Evolutionary conservation across 2,888 invertebrate species (phyloP).

Genomic region (Eristalis intricaria): DNA sequence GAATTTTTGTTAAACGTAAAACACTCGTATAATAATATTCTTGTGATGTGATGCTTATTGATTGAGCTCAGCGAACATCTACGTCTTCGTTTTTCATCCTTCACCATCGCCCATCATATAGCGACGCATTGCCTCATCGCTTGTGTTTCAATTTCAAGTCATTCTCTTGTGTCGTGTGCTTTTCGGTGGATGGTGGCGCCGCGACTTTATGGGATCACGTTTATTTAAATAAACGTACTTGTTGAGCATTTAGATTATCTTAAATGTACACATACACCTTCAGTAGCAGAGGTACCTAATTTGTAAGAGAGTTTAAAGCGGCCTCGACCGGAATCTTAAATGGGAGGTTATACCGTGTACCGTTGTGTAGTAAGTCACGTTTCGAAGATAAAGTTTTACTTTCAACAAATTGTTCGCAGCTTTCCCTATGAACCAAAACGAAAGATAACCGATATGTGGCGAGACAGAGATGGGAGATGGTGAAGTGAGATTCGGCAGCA

Average conservation of each 20-base stretch:
- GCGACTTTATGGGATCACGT: not conserved
- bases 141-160: not conserved
- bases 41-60: not conserved
- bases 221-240: not conserved
- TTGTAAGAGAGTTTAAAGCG: not conserved
- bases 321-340: not conserved
- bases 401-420: not conserved
- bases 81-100: not conserved
- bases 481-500: not conserved
- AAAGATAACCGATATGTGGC: not conserved
- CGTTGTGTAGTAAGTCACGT: not conserved
- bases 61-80: not conserved
- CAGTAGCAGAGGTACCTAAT: not conserved
- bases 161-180: not conserved
- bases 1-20: not conserved
- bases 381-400: not conserved
- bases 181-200: not conserved
- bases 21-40: conserved; percentile 17
- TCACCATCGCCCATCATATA: not conserved
- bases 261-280: not conserved
- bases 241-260: not conserved
- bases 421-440: not conserved
- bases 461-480: not conserved
- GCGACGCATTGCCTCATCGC: too few relatives aligned
- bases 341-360: not conserved